Conservation (phyloP, 1,140 invertebrate species). For the Ridgeia piscesae region DNA sequence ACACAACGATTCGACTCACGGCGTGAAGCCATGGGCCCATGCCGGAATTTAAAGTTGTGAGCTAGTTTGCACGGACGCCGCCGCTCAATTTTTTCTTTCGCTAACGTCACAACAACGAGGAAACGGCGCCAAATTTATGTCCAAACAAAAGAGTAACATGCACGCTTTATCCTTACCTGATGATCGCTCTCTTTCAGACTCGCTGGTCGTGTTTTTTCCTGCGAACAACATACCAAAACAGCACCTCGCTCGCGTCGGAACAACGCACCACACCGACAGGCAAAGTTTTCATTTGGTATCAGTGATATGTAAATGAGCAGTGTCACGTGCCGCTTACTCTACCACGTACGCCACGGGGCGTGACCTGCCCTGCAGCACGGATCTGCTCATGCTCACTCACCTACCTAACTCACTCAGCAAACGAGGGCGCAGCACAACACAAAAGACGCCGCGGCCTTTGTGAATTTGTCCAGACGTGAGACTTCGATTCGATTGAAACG, state of each 20-base stretch:
- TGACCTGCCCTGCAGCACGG: not conserved
- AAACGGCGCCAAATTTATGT: not conserved
- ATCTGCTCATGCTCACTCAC: not conserved
- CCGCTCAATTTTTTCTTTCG: not conserved
- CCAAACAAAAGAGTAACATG: not conserved
- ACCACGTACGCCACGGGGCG: slow-evolving; percentile 1
- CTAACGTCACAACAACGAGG: not conserved
- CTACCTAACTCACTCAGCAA: not conserved
- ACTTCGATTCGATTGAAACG: not conserved
- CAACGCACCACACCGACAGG: not conserved
- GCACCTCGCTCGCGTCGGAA: not conserved
- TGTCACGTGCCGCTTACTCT: not conserved
- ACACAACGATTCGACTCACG: not conserved
- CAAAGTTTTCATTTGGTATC: not conserved
- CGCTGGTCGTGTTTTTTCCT: not conserved
- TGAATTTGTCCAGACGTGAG: not conserved
- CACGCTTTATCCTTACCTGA: slow-evolving; percentile 4
- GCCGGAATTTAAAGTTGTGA: slow-evolving; percentile 5
- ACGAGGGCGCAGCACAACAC: not conserved
- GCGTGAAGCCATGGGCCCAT: not conserved
- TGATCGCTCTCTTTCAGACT: not conserved
- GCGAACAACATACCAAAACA: slow-evolving; percentile 5
- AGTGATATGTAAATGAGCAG: not conserved
- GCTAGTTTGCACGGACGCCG: not conserved
- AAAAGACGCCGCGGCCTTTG: not conserved